Evolutionary conservation across 2,888 invertebrate species (phyloP).

Genomic region (Eudemis profundana): DNA sequence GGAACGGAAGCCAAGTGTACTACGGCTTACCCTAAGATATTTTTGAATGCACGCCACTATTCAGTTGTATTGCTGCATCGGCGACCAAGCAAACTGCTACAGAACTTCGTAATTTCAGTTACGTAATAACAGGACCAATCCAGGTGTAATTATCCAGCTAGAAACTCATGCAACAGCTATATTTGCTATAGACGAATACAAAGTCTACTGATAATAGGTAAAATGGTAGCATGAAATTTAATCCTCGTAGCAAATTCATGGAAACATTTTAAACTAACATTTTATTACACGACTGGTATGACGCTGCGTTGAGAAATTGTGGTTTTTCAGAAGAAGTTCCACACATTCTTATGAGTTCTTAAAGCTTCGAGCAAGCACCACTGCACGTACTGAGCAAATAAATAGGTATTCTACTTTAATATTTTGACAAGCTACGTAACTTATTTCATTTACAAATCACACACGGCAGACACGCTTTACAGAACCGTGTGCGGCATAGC

Average conservation of each 20-base stretch:
- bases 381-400: no score
- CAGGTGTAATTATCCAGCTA: slow-evolving; percentile 14
- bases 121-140: neutral
- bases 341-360: no score
- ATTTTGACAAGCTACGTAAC: neutral
- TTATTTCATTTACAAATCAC: neutral
- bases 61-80: neutral
- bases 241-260: neutral
- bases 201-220: neutral
- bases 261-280: neutral
- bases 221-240: neutral
- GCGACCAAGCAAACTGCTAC: neutral
- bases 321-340: no score
- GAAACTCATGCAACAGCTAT: neutral
- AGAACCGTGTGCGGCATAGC: neutral
- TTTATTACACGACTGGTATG: neutral
- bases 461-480: neutral
- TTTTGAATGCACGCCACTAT: no score
- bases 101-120: neutral
- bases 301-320: no score
- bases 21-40: no score
- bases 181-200: neutral
- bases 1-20: no score
- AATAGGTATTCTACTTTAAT: no score
- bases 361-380: no score